Evolutionary conservation across 1,140 invertebrate genomes (phyloP).

Genomic region (Ceratina australensis): DNA sequence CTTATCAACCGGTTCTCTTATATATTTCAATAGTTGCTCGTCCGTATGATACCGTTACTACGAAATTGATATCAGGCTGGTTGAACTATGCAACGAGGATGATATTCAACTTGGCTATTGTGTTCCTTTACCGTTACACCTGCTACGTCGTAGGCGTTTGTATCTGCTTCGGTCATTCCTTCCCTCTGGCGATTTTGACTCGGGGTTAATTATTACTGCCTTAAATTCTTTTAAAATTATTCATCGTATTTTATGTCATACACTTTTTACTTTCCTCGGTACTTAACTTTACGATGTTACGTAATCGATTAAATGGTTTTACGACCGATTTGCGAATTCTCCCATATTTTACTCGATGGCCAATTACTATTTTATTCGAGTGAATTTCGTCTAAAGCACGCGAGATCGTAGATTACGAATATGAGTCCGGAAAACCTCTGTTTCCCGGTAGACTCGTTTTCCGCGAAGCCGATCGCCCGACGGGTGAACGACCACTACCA

Average conservation of each 20-base stretch:
- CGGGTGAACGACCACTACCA: slow-evolving; percentile 29
- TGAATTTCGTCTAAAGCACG: too few species aligned
- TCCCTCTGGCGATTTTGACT: too few species aligned
- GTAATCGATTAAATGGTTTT: too few species aligned
- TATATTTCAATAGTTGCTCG: neutral
- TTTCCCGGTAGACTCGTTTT: neutral
- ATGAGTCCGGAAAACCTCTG: too few species aligned
- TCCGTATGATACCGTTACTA: neutral
- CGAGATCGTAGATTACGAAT: too few species aligned
- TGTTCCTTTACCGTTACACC: neutral
- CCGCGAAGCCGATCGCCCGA: neutral
- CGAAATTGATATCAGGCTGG: neutral
- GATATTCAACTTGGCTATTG: neutral
- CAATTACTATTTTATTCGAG: too few species aligned
- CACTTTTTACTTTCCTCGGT: too few species aligned
- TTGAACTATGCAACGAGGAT: neutral
- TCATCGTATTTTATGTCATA: neutral
- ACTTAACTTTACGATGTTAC: too few species aligned
- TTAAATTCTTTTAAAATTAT: too few species aligned
- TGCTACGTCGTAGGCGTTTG: neutral
- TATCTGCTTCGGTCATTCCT: neutral
- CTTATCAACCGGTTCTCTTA: neutral
- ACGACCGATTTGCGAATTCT: too few species aligned
- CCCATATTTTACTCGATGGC: too few species aligned
- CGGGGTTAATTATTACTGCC: too few species aligned